Percentiles rank a stretch among this genome's conserved stretches.
Evolutionary conservation across 2,888 invertebrate species (phyloP).

Genomic region (Acleris holmiana): DNA sequence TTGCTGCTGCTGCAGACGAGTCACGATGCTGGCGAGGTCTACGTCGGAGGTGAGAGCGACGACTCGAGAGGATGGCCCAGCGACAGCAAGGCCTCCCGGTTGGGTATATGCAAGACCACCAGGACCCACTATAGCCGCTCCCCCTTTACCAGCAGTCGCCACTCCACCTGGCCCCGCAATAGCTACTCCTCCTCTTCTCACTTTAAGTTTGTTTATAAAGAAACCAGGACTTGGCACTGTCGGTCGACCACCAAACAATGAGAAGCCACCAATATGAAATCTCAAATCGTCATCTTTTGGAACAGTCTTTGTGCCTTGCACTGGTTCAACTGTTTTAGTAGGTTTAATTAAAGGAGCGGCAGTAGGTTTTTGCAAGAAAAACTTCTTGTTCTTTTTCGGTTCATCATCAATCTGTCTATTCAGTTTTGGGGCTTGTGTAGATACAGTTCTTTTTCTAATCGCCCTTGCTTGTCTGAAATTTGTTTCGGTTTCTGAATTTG

Average conservation of each 20-base stretch:
- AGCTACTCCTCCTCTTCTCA: conserved; percentile 90
- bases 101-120: conserved; percentile 90
- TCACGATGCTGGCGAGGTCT: conserved; percentile 83
- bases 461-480: conserved; percentile 60
- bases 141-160: conserved; percentile 91
- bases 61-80: conserved; percentile 89
- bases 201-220: conserved; percentile 88
- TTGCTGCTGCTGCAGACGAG: conserved; percentile 65
- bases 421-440: conserved; percentile 44
- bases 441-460: conserved; percentile 64
- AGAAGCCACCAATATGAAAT: conserved; percentile 47
- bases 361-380: conserved; percentile 53
- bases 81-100: conserved; percentile 90
- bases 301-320: conserved; percentile 54
- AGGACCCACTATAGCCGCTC: conserved; percentile 92
- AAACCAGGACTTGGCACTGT: conserved; percentile 84
- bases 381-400: conserved; percentile 55
- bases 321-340: conserved; percentile 52
- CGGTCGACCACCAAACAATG: conserved; percentile 59
- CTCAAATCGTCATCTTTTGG: conserved; percentile 55
- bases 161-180: conserved; percentile 93
- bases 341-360: conserved; percentile 51
- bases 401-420: conserved; percentile 54
- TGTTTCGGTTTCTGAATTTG: conserved; percentile 10
- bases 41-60: conserved; percentile 86